Base-by-base conservation (phyloP, 2,888 invertebrate genomes). In the Apodemia hepburni region DNA sequence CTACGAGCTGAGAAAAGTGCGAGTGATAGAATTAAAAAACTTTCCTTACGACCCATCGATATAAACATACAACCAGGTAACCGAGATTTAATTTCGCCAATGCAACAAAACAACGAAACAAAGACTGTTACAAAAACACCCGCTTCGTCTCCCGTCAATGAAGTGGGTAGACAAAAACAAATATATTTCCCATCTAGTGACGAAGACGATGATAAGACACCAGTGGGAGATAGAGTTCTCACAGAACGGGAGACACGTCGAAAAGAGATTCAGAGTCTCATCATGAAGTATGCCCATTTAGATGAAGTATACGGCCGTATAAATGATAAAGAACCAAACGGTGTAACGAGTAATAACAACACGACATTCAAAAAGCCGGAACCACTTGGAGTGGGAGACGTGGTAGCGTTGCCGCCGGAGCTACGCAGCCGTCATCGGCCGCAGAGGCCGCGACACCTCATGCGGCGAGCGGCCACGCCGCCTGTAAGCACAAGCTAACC, bases 251-350 rank as follows among this genome's bases (percentile, higher is more conserved):
- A 96, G 79, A 95, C 95, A 11, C 94, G 95, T 73, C 93, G 97
- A 47, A 97, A 97, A 75, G 97, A 97, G 78, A 96, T 96, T 65
- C 95, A 96, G 80, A 94, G 95, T 73, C 89, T 97, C 65, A 96
- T 97, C 66, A 93, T 95, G 92, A 97, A 97, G 80, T 97, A 97
- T 80, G 95, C 96, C 38, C 96, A 95, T 58, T 87, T 96, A 69
- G 96, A 96, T 73, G 95, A 96, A 75, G 93, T 93, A 64, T 95
- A 95, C 81, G 94, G 92, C 22, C 87, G 93, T 29, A 83, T 88
- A 59, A 85, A 79, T 8, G 85, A 85, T 45, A 87, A 82, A 66
- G 83, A 82, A 45, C 64, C 73, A 42, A 85, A 82, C 68, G 82
- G 79, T 45, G 84, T 79, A 69, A 74, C 76, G 66, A 74, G 45